A percentile compares a stretch with the other conserved stretches of the same genome.
Evolutionary conservation across 2,113 vertebrate genomes (phyloP).

Genomic region (Gymnarchus niloticus): DNA sequence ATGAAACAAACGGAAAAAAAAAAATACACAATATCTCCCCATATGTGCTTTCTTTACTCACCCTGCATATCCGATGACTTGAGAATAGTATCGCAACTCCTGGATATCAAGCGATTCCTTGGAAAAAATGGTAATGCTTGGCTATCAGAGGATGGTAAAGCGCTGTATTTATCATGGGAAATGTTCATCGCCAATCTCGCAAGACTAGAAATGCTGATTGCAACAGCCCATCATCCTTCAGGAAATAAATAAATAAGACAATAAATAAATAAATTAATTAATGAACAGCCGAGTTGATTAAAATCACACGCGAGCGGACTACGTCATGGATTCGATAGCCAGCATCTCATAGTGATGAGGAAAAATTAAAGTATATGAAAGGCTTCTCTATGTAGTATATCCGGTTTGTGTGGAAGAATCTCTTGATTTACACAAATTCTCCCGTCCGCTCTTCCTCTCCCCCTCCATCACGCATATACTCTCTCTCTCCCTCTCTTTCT

Average conservation of each 20-base stretch:
- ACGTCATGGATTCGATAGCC: conserved; percentile 48
- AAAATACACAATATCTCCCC: neutral
- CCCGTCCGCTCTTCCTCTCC: neutral
- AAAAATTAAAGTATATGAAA: conserved; percentile 31
- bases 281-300: conserved; percentile 41
- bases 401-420: conserved; percentile 21
- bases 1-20: neutral
- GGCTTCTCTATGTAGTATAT: conserved; percentile 29
- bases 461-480: neutral
- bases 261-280: conserved; percentile 16
- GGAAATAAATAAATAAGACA: conserved; percentile 27
- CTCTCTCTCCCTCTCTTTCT: conserved; percentile 1
- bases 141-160: conserved; percentile 44
- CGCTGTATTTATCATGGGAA: conserved; percentile 49
- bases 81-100: conserved; percentile 41
- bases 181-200: conserved; percentile 48
- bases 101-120: conserved; percentile 47
- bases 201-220: conserved; percentile 54
- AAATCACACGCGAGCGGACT: conserved; percentile 45
- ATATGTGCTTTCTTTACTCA: conserved; percentile 39
- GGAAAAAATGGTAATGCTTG: conserved; percentile 51
- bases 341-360: conserved; percentile 42
- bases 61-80: conserved; percentile 33
- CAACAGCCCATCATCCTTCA: conserved; percentile 44
- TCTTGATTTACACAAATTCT: conserved; percentile 19